Evolutionary conservation across 2,113 vertebrate species (phyloP), one percentile per base, ranked within the genome.

Genomic region (Bombycilla garrulus): DNA sequence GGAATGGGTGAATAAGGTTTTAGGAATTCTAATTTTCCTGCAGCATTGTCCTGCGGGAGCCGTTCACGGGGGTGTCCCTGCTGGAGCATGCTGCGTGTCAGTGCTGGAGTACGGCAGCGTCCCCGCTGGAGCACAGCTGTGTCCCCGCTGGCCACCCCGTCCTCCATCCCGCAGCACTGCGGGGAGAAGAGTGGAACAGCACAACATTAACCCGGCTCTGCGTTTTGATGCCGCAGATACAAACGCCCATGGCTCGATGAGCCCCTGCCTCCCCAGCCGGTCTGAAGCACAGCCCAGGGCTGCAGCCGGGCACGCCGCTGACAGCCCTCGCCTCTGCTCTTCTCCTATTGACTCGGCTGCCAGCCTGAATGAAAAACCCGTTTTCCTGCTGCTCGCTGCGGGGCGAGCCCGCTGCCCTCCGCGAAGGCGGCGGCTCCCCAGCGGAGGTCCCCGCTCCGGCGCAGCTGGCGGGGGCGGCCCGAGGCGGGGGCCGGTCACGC

Each of bases 281-380:
- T 11, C 2, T 1, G 5, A 12, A 24, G 86, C 51, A 1, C 12
- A 12, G 1, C 5, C 12, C 47, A 0, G 36, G 29, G 21, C 50
- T 1, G 54, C 24, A 7, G 29, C 31, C n/a, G 2, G 45, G 26
- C 5, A 2, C 26, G 1, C 22, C 4, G 5, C 56, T 5, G 7
- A 0, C 0, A 28, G 28, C 17, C 18, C 38, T 51, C 24, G 14
- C 31, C 81, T 2, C 44, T 0, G 48, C 22, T 12, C 20, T 2
- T 3, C 33, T 4, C 15, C 58, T 2, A 3, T 0, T 1, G 50
- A 10, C 40, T 5, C 3, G 10, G 1, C 31, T 0, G 28, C 19
- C 53, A 6, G 2, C 31, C 5, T 0, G 61, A 8, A 11, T 18
- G 6, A 11, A 10, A 24, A 6, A 0, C 3, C 66, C 42, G 24